Evolutionary conservation across 1,140 invertebrate genomes (phyloP).

Genomic region (Cherax quadricarinatus): DNA sequence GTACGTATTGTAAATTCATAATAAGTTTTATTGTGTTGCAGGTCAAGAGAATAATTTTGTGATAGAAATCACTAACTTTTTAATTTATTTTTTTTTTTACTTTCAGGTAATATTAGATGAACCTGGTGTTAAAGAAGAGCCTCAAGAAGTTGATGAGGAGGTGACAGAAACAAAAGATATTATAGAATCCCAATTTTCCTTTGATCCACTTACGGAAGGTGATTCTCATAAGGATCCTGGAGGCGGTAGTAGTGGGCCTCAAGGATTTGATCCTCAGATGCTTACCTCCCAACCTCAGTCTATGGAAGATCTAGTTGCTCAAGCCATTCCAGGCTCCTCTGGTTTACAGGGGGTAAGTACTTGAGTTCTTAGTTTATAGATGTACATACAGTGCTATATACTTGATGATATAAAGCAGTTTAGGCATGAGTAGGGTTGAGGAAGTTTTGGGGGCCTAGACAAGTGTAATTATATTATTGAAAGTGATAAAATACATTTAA

Average conservation of each 20-base stretch:
- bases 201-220: slow-evolving; percentile 42
- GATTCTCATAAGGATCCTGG: slow-evolving; percentile 42
- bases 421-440: no score
- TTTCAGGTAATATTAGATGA: slow-evolving; percentile 61
- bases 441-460: no score
- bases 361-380: background rate
- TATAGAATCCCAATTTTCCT: slow-evolving; percentile 39
- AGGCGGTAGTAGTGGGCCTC: slow-evolving; percentile 26
- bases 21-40: no score
- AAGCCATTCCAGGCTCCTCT: slow-evolving; percentile 61
- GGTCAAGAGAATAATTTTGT: no score
- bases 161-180: slow-evolving; percentile 55
- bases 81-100: background rate
- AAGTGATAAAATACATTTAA: no score
- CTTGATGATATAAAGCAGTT: no score
- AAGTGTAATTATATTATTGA: background rate
- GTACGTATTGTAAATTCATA: no score
- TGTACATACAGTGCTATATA: background rate
- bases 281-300: slow-evolving; percentile 56
- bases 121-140: slow-evolving; percentile 64
- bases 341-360: slow-evolving; percentile 55
- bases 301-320: slow-evolving; percentile 62
- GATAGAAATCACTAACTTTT: no score
- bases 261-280: slow-evolving; percentile 51
- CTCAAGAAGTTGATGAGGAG: slow-evolving; percentile 60